Percentiles rank a stretch among this genome's conserved stretches.
These are phyloP conservation scores for Enteromius unitaeniatus DNA, from an alignment of 2,797 vertebrate genomes.

Conservation along the genomic window DNA sequence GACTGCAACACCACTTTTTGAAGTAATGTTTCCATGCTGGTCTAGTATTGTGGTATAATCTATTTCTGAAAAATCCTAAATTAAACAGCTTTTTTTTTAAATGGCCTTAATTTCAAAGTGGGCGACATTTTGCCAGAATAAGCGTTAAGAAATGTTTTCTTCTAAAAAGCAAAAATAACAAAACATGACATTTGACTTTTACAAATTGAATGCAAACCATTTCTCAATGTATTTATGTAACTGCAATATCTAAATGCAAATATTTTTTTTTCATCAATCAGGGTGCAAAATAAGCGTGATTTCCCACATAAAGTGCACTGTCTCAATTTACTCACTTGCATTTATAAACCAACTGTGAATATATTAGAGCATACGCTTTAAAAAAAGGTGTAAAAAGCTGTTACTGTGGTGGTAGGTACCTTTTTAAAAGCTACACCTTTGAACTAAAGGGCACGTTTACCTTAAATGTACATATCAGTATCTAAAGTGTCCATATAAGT, in stretches of 20 bases:
- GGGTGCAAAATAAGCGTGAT: neutral
- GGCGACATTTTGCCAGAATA: neutral
- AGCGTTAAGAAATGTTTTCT: neutral
- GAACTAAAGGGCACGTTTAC: neutral
- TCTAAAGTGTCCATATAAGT: neutral
- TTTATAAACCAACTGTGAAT: neutral
- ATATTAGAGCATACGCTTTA: neutral
- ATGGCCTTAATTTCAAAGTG: neutral
- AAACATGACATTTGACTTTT: neutral
- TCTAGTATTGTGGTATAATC: neutral
- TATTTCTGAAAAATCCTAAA: neutral
- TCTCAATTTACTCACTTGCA: neutral
- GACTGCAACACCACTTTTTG: neutral
- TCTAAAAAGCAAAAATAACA: neutral
- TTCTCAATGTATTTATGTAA: neutral
- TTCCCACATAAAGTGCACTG: no score
- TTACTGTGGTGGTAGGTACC: neutral
- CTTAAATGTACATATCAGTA: neutral
- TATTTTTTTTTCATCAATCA: neutral
- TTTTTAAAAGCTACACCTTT: neutral
- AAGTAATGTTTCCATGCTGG: neutral
- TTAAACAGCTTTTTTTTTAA: slow-evolving; percentile 12
- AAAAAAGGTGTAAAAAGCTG: neutral
- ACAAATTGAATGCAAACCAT: neutral
- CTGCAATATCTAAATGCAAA: neutral